Conservation (phyloP, 2,797 vertebrate species). For the Poliocrania exsul region DNA sequence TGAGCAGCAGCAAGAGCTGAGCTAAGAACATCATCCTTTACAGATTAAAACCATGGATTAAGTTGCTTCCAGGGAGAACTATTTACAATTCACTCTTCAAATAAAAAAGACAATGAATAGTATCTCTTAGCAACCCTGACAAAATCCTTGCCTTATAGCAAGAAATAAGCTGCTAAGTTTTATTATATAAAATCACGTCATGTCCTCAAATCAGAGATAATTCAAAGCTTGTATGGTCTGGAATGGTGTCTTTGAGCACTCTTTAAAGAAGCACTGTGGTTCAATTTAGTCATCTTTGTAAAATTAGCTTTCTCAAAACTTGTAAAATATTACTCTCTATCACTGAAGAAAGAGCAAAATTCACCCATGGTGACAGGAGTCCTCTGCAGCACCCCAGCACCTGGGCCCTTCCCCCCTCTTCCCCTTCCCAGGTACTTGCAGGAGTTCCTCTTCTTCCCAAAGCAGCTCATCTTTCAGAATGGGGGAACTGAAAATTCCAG, state of each 20-base stretch:
- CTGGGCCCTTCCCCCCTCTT: not conserved
- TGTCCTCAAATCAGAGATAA: conserved; percentile 19
- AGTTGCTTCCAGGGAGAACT: conserved; percentile 35
- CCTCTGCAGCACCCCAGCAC: not conserved
- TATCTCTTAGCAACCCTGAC: conserved; percentile 43
- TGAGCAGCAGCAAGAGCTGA: conserved; percentile 5
- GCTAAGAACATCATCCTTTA: conserved; percentile 10
- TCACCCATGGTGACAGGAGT: not conserved
- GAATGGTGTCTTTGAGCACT: not conserved
- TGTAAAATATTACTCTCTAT: not conserved
- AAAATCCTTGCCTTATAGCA: conserved; percentile 24
- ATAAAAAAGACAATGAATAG: conserved; percentile 24
- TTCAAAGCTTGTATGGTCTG: not conserved
- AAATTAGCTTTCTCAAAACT: not conserved
- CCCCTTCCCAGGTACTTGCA: not conserved
- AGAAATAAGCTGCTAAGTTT: conserved; percentile 30
- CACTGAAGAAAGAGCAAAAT: not conserved
- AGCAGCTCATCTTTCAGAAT: not conserved
- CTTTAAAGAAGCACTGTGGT: not conserved
- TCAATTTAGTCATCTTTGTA: not conserved
- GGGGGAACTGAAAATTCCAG: not conserved
- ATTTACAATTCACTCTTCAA: conserved; percentile 40
- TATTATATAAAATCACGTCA: not conserved
- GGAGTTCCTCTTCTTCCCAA: not conserved
- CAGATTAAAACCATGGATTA: conserved; percentile 36